Conservation (phyloP, 2,888 invertebrate genomes). For the Ennomos erosarius region DNA sequence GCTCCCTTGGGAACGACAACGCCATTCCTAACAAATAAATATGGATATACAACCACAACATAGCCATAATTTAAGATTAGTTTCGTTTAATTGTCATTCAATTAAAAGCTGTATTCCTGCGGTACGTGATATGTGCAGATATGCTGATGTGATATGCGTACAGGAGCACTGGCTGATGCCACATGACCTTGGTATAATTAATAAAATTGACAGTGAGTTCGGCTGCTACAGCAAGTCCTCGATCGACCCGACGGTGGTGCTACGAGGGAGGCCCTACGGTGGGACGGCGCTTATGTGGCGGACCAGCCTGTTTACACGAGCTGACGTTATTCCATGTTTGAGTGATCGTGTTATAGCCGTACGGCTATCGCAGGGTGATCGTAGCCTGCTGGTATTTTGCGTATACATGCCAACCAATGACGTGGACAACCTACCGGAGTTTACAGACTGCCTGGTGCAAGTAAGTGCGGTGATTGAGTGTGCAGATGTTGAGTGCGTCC, state of each 20-base stretch:
- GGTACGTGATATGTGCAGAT: constrained; percentile 15
- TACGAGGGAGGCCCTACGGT: constrained; percentile 28
- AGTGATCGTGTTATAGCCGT: no score
- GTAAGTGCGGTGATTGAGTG: no score
- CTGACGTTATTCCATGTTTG: constrained; percentile 20
- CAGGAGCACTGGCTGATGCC: constrained; percentile 37
- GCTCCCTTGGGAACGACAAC: constrained; percentile 10
- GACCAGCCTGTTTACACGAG: constrained; percentile 20
- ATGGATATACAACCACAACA: constrained; percentile 3
- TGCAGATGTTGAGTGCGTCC: no score
- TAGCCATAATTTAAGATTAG: not conserved
- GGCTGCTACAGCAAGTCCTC: constrained; percentile 29
- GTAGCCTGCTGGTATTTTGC: no score
- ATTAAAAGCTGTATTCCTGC: constrained; percentile 15
- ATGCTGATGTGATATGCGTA: constrained; percentile 25
- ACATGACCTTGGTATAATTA: constrained; percentile 21
- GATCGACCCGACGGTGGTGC: constrained; percentile 24
- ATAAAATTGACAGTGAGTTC: constrained; percentile 26
- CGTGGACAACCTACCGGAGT: no score
- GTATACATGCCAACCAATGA: no score
- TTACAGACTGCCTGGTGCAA: no score
- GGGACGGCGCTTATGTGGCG: constrained; percentile 33
- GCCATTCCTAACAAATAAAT: constrained; percentile 1
- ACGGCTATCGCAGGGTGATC: not conserved
- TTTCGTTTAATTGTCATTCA: constrained; percentile 16